Conservation (phyloP, 2,113 vertebrate species). For the Miniopterus natalensis region DNA sequence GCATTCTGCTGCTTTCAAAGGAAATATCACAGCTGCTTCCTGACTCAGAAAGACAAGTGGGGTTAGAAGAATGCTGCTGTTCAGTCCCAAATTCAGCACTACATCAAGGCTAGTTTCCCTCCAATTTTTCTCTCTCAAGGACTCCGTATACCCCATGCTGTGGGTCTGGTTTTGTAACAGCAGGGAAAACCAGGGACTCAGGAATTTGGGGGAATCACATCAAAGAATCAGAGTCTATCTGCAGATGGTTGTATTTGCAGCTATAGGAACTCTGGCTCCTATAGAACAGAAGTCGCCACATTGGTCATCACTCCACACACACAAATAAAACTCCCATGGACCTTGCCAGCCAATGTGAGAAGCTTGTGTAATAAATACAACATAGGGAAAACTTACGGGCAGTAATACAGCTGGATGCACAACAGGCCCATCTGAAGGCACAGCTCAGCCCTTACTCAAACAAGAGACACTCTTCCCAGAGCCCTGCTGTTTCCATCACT, state of each 20-base stretch:
- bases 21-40: slow-evolving; percentile 64
- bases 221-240: neutral
- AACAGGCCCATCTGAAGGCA: neutral
- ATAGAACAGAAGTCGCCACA: neutral
- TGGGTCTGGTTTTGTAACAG: slow-evolving; percentile 22
- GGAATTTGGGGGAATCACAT: neutral
- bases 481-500: neutral
- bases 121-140: neutral
- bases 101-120: neutral
- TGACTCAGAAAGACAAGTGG: slow-evolving; percentile 8
- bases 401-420: neutral
- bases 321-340: neutral
- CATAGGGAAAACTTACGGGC: neutral
- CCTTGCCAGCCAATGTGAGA: neutral
- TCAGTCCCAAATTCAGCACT: neutral
- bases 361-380: neutral
- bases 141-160: rapidly evolving
- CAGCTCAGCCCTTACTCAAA: neutral
- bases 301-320: neutral
- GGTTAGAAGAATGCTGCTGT: slow-evolving; percentile 23
- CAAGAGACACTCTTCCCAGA: neutral
- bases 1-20: slow-evolving; percentile 56
- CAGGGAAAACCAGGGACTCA: slow-evolving; percentile 13
- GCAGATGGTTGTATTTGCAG: slow-evolving; percentile 44
- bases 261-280: neutral